These are phyloP conservation scores for Bovichtus diacanthus DNA, from an alignment of 2,797 vertebrate species.

Conservation along the genomic window DNA sequence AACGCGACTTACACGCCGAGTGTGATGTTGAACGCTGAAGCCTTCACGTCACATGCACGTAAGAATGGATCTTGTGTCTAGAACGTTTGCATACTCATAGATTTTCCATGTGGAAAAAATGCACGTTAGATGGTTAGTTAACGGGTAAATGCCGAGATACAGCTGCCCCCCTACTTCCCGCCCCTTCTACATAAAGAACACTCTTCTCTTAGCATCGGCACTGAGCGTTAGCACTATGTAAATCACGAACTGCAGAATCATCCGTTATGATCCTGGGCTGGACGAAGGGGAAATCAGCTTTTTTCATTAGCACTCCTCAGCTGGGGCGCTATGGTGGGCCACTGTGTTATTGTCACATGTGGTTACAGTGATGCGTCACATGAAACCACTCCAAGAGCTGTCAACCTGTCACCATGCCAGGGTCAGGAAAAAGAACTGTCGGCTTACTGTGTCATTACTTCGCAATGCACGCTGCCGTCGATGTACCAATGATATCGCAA, in stretches of 20 bases:
- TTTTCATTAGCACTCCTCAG: neutral
- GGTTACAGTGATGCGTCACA: neutral
- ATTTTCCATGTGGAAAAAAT: too few species aligned
- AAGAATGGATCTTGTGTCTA: too few species aligned
- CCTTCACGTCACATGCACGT: too few species aligned
- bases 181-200: neutral
- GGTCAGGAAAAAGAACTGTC: neutral
- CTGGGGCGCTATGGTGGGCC: neutral
- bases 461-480: neutral
- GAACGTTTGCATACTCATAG: too few species aligned
- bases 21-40: too few species aligned
- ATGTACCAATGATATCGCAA: neutral
- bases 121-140: too few species aligned
- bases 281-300: neutral
- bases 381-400: neutral
- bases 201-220: neutral
- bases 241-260: neutral
- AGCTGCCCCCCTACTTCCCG: neutral
- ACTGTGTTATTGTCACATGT: neutral
- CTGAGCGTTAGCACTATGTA: neutral
- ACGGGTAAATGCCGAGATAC: too few species aligned
- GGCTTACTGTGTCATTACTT: neutral
- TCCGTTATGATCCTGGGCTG: neutral
- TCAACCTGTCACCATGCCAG: slow-evolving; percentile 4
- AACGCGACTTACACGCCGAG: too few species aligned